Evolutionary conservation across 2,113 vertebrate genomes (phyloP), one percentile per base, ranked within the genome.

Genomic region (Ginglymostoma cirratum): DNA sequence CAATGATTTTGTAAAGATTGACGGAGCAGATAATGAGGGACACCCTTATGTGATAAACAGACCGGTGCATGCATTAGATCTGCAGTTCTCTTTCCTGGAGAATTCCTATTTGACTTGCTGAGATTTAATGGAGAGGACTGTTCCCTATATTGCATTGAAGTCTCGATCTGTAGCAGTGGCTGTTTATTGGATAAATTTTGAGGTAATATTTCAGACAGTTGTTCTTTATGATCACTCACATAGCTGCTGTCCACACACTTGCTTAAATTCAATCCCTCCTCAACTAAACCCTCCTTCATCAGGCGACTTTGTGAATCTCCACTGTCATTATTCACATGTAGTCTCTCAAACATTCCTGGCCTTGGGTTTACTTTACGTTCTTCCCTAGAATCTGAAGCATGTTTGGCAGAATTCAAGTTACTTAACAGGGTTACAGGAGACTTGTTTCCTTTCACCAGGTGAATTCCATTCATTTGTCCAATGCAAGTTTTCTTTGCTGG

Each of bases 171-270:
- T 72, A 70, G 42, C 72, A 67, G 67, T 76, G 69, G 52, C 27
- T 95, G 67, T 52, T 95, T 95, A 34, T 95, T 72, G 69, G 94
- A 95, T 72, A 95, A 95, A 72, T 95, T 95, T 45, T 95, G 94
- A 48, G 94, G 94, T 95, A 76, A 95, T 34, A 76, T 95, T 69
- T 95, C 69, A 52, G 45, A 95, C 42, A 72, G 69, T 42, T 70
- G 66, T 34, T 67, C 94, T 72, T 95, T 95, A 72, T 1, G 69
- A 34, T 95, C 94, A 95, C 72, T 72, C 24, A 95, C 72, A 95
- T 95, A 72, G 94, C 42, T 76, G 42, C 69, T 72, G 27, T 95
- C 94, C 42, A 34, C 15, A 42, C 67, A 45, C 42, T 95, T 95
- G 69, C 94, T 95, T 48, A 95, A 95, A 52, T 95, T 95, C 69